Conservation (phyloP, 2,113 vertebrate species). For the Apeltes quadracus region DNA sequence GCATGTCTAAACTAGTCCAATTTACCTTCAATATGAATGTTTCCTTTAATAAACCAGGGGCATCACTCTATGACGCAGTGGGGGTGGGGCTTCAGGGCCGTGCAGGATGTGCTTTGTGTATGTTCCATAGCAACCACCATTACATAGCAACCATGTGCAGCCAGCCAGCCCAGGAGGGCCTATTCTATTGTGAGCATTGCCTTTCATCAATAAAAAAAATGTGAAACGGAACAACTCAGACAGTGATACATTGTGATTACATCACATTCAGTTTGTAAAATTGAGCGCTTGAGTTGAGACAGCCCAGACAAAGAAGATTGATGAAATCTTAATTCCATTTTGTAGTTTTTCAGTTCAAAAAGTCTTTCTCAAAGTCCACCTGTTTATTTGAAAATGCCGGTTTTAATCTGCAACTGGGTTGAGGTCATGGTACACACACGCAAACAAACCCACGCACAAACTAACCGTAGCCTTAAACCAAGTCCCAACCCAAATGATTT, state of each 20-base stretch:
- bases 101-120: not conserved
- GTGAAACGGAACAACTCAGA: not conserved
- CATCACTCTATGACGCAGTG: not conserved
- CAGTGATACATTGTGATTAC: not conserved
- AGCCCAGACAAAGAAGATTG: not conserved
- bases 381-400: constrained; percentile 41
- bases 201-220: not conserved
- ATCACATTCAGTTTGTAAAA: too few relatives aligned
- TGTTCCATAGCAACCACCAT: not conserved
- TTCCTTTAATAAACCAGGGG: not conserved
- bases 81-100: not conserved
- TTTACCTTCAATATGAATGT: not conserved
- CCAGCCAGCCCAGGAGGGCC: not conserved
- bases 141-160: not conserved
- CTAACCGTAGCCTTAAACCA: not conserved
- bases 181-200: not conserved
- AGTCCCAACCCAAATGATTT: not conserved
- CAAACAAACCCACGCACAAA: not conserved
- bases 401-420: constrained; percentile 39
- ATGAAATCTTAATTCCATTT: not conserved
- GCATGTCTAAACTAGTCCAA: not conserved
- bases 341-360: too few relatives aligned
- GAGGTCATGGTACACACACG: constrained; percentile 5
- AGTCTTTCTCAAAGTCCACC: constrained; percentile 38
- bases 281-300: not conserved